Conservation (phyloP, 2,113 vertebrate species). For the Eonycteris spelaea region DNA sequence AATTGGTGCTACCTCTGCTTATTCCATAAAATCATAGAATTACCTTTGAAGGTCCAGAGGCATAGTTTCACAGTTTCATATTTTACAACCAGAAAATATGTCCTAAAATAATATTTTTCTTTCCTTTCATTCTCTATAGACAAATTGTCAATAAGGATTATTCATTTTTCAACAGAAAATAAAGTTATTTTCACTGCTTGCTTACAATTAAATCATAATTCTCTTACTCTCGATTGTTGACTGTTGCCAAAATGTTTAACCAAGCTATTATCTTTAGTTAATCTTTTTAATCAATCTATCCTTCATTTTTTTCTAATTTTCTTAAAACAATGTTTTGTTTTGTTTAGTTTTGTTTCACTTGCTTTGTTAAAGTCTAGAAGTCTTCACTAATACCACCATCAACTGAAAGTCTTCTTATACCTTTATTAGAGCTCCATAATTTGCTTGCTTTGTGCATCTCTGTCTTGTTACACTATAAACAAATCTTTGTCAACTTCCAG, state of each 20-base stretch:
- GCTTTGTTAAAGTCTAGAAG: background rate
- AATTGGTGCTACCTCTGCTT: background rate
- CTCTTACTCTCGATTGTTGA: background rate
- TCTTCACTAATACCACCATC: background rate
- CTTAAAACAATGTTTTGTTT: background rate
- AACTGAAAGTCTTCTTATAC: background rate
- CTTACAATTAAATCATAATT: background rate
- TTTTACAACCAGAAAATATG: background rate
- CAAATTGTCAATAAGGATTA: background rate
- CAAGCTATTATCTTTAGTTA: background rate
- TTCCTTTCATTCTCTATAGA: background rate
- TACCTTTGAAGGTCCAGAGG: background rate
- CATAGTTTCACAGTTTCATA: background rate
- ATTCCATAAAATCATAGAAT: constrained; percentile 32
- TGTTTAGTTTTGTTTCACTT: background rate
- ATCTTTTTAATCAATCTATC: background rate
- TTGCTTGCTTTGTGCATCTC: background rate
- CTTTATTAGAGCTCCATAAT: background rate
- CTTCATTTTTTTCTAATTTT: background rate
- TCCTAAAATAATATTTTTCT: background rate
- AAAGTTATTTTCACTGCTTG: background rate
- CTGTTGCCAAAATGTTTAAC: background rate
- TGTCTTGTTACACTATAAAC: fast-evolving
- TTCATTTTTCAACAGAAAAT: background rate
- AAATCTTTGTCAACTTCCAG: background rate